Base-by-base conservation (phyloP, 2,797 vertebrate species). In the Apogon talboti region DNA sequence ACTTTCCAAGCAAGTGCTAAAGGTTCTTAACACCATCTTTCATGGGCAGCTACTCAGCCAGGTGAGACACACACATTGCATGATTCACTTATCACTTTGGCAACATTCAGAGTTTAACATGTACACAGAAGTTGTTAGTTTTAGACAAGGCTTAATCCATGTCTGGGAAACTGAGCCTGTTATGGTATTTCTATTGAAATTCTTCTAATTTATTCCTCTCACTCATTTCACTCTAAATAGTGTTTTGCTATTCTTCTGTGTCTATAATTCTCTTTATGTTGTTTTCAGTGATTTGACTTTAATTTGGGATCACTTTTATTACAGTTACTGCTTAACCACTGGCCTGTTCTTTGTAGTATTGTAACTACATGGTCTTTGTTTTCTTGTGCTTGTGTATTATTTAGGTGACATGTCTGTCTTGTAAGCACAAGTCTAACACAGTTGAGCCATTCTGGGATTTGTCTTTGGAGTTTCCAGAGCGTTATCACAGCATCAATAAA, bases 361-460 rank as follows among this genome's bases (percentile, higher is more conserved):
- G 33, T 35, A 35, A 35, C 33, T 35, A 35, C 9, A 10, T 35
- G 9, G 1, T 21, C n/a, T 44, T 18, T 47, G 1, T 37, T 16
- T 4, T 48, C 15, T 14, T 42, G 13, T 14, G 7, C 1, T 11
- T 54, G 10, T 67, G 3, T 63, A 1, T 41, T 37, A 81, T 79
- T 49, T 19, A 99, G 98, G 98, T 99, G 85, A 99, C 97, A 5
- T 99, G 98, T 91, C 85, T 97, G 87, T 96, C 97, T 4, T 99
- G 98, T 91, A 96, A 96, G 94, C 95, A 97, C 94, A 99, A 99
- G 92, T 99, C 98, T 12, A 97, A 98, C 94, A 99, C 97, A 0
- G 94, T 99, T 43, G 98, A 99, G 90, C 98, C 97, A n/a, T 99
- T 99, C 76, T 99, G 98, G 98, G 98, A 99, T 89, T 91, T 99